These are phyloP conservation scores for Epizoanthus fatuus DNA, from an alignment of 92 coral and sea anemone genomes.

Conservation along the genomic window DNA sequence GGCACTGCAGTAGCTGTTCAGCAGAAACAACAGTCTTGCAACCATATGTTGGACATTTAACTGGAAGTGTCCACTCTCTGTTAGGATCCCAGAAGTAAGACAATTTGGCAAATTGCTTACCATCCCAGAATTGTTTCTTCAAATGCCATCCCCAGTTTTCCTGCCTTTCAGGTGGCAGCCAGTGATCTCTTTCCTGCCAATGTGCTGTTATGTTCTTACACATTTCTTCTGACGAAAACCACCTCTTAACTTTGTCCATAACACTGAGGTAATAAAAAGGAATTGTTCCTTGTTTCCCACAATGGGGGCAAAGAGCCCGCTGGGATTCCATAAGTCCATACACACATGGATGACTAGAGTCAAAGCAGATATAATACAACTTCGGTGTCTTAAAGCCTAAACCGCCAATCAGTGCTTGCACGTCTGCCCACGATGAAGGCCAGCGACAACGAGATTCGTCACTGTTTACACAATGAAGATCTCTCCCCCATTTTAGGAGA, in stretches of 20 bases:
- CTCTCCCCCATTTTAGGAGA: slow-evolving; percentile 30
- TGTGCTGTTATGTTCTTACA: slow-evolving; percentile 74
- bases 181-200: slow-evolving; percentile 62
- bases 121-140: too few relatives aligned
- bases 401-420: slow-evolving; percentile 25
- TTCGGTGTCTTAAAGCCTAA: slow-evolving; percentile 51
- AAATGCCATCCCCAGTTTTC: slow-evolving; percentile 62
- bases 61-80: slow-evolving; percentile 61
- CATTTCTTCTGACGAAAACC: slow-evolving; percentile 71
- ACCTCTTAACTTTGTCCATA: slow-evolving; percentile 64
- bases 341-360: slow-evolving; percentile 52
- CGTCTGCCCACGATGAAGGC: slow-evolving; percentile 71
- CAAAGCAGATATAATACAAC: slow-evolving; percentile 62
- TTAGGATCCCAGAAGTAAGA: slow-evolving; percentile 75
- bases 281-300: slow-evolving; percentile 56
- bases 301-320: slow-evolving; percentile 38
- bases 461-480: slow-evolving; percentile 36
- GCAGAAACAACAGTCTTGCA: slow-evolving; percentile 54
- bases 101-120: slow-evolving; percentile 34
- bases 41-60: slow-evolving; percentile 43
- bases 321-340: slow-evolving; percentile 48
- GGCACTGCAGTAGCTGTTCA: slow-evolving; percentile 5
- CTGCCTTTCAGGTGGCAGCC: slow-evolving; percentile 61
- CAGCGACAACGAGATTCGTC: slow-evolving; percentile 41
- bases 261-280: slow-evolving; percentile 74